Conservation (phyloP, 64 coral and sea anemone species). For the Porites lutea region DNA sequence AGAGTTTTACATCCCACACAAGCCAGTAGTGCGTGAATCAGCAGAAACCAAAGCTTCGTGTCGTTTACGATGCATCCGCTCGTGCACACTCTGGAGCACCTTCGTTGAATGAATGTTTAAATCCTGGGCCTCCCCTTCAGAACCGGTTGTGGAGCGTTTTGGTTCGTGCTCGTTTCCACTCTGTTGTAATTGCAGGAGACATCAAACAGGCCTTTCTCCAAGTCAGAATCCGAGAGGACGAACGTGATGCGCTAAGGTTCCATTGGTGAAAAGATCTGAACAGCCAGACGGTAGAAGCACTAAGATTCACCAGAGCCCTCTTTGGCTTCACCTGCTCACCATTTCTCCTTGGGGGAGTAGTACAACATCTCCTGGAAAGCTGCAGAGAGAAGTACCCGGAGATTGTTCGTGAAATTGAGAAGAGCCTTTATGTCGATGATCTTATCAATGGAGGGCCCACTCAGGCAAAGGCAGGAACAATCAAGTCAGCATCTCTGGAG, state of each 20-base stretch:
- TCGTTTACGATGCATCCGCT: slow-evolving; percentile 51
- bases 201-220: slow-evolving; percentile 65
- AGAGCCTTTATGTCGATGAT: slow-evolving; percentile 63
- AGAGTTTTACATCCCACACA: slow-evolving; percentile 31
- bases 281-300: slow-evolving; percentile 9
- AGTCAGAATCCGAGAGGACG: slow-evolving; percentile 25
- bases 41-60: slow-evolving; percentile 25
- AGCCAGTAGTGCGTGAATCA: neutral
- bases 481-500: slow-evolving; percentile 12
- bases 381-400: slow-evolving; percentile 38
- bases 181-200: slow-evolving; percentile 58
- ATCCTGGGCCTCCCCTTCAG: slow-evolving; percentile 40
- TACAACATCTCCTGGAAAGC: slow-evolving; percentile 59
- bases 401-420: slow-evolving; percentile 34
- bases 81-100: neutral
- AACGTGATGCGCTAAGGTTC: neutral
- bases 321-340: slow-evolving; percentile 64
- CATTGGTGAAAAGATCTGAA: slow-evolving; percentile 14
- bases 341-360: slow-evolving; percentile 44
- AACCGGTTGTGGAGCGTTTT: slow-evolving; percentile 70
- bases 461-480: neutral
- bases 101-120: slow-evolving; percentile 62
- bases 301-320: slow-evolving; percentile 48
- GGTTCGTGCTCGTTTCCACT: slow-evolving; percentile 60
- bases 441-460: slow-evolving; percentile 40